A percentile compares a stretch with the other conserved stretches of the same genome.
Conservation (phyloP, 2,888 invertebrate genomes). For the Amphiduros pacificus region DNA sequence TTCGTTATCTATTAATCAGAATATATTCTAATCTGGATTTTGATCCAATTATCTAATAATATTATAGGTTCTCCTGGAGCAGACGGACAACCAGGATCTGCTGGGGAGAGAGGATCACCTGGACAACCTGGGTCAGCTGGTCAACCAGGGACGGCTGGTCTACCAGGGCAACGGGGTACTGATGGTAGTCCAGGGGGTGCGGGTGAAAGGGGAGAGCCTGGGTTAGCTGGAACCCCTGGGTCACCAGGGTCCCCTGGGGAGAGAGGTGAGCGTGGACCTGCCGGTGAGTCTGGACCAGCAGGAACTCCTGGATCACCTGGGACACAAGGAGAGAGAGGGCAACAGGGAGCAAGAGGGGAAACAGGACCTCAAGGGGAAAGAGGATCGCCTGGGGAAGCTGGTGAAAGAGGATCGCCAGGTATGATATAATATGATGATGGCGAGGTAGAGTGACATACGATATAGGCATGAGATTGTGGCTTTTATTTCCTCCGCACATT, state of each 20-base stretch:
- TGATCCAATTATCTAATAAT: too few species aligned
- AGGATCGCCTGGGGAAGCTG: constrained; percentile 18
- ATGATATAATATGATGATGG: not conserved
- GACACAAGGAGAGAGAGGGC: constrained; percentile 9
- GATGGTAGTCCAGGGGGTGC: constrained; percentile 19
- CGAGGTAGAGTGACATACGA: not conserved
- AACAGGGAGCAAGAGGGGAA: constrained; percentile 15
- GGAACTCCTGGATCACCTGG: constrained; percentile 18
- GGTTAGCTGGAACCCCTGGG: constrained; percentile 16
- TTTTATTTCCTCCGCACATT: too few species aligned
- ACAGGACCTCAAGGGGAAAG: constrained; percentile 12
- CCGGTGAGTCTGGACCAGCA: constrained; percentile 16
- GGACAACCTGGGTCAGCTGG: constrained; percentile 22
- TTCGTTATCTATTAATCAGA: too few species aligned
- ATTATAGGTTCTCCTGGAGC: constrained; percentile 9
- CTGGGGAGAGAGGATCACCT: constrained; percentile 5
- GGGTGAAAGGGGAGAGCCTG: constrained; percentile 10
- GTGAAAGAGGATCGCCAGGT: constrained; percentile 7
- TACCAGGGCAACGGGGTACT: constrained; percentile 16
- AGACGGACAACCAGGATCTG: constrained; percentile 8
- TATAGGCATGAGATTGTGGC: too few species aligned
- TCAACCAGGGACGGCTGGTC: constrained; percentile 21
- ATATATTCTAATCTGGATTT: too few species aligned
- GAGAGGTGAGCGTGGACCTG: constrained; percentile 2
- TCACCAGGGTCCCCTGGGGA: constrained; percentile 7